These are phyloP conservation scores for Oreochromis mossambicus DNA, from an alignment of 2,797 vertebrate genomes.

Conservation along the genomic window DNA sequence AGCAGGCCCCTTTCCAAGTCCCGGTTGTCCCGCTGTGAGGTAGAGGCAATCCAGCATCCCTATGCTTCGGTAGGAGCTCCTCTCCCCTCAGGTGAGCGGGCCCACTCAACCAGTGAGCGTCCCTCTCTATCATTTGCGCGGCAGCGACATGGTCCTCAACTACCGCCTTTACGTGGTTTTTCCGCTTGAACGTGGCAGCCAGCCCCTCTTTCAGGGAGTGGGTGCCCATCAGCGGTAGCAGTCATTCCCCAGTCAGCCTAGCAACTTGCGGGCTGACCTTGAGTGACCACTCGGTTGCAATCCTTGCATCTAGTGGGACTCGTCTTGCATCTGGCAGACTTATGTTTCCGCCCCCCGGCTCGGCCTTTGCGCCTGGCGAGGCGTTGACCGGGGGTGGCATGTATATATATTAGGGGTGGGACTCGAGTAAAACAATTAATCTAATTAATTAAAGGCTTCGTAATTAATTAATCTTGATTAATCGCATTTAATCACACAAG, in stretches of 20 bases:
- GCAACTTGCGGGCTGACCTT: too few species aligned
- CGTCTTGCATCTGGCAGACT: too few species aligned
- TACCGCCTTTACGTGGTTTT: neutral
- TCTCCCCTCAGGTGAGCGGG: neutral
- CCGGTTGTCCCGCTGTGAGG: neutral
- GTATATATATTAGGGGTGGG: too few species aligned
- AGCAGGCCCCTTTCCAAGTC: neutral
- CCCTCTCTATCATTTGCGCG: neutral
- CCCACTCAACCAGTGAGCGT: neutral
- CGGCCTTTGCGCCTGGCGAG: too few species aligned
- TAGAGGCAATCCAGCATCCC: neutral
- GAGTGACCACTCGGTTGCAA: too few species aligned
- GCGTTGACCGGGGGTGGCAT: too few species aligned
- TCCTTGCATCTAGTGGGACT: too few species aligned
- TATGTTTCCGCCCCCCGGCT: too few species aligned
- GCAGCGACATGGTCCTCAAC: neutral
- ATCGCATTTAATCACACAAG: too few species aligned
- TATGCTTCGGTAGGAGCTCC: neutral
- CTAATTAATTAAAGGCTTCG: too few species aligned
- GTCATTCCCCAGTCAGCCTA: neutral
- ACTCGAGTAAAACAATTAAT: too few species aligned
- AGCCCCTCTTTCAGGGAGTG: rapidly evolving
- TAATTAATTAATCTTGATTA: too few species aligned
- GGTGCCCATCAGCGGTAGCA: neutral
- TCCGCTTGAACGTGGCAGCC: neutral